Base-by-base conservation (phyloP, 2,888 invertebrate species). In the Ferdinandea cuprea region DNA sequence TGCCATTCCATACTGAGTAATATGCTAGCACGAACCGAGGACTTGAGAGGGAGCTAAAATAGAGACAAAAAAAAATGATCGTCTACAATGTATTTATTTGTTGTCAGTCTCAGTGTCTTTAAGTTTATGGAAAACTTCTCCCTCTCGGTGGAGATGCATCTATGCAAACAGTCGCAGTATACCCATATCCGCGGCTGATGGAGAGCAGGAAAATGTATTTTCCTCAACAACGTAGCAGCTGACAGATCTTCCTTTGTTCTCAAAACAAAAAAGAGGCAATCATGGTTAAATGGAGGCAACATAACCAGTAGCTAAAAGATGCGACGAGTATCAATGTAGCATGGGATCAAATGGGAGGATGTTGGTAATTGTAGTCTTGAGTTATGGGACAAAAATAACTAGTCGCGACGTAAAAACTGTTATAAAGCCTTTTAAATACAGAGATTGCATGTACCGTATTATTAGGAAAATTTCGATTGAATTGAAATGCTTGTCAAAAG, bases 61-160 rank as follows among this genome's bases (percentile, higher is more conserved):
- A 0, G 7, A 17, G 4, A 25, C n/a, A n/a, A 30, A n/a, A 37
- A 21, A 13, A n/a, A 5, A 3, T 21, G 44, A 54, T 56, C 69
- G 54, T 69, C 52, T 52, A 68, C 76, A 68, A 76, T 52, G 42
- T n/a, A n/a, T n/a, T n/a, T 28, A 50, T 37, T 61, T 68, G 66
- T 63, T 54, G 76, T 77, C 54, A 77, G 69, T 61, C 61, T 54
- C 25, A 25, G 25, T 25, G 25, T 71, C 63, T 77, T 71, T 78
- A 71, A 72, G 78, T 78, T 78, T 78, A 72, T 72, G 71, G 72
- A 65, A 71, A 58, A 50, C 4, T n/a, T 6, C 11, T 32, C 25
- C 13, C 40, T 28, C 15, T 28, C 25, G 35, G 11, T 65, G 8
- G 11, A 59, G 44, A 42, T 59, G 59, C 44, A 58, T 40, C 40